Conservation (phyloP, 2,113 vertebrate genomes). For the Tyto alba region DNA sequence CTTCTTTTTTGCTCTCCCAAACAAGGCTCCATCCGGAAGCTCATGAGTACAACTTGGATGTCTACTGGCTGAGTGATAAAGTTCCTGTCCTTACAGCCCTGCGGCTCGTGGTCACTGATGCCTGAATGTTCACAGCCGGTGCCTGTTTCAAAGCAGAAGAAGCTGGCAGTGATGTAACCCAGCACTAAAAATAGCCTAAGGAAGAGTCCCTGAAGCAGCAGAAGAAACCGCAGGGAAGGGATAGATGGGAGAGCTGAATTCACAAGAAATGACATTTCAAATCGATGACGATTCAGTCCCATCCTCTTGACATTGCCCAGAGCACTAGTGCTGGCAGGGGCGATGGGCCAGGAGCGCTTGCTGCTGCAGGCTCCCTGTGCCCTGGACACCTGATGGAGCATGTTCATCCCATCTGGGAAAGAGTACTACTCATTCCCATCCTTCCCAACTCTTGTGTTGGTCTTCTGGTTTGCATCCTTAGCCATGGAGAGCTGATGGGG, state of each 20-base stretch:
- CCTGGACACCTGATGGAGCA: not conserved
- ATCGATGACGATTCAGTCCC: not conserved
- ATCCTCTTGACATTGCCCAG: not conserved
- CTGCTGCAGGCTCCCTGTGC: not conserved
- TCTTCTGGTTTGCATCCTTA: not conserved
- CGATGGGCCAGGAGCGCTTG: not conserved
- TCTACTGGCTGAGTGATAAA: not conserved
- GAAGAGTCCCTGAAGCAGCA: conserved; percentile 25
- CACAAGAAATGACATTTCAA: not conserved
- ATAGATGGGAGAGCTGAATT: not conserved
- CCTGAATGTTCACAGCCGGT: not conserved
- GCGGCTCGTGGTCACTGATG: not conserved
- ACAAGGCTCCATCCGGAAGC: not conserved
- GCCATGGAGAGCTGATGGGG: not conserved
- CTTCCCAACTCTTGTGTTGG: not conserved
- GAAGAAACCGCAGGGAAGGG: not conserved
- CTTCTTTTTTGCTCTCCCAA: not conserved
- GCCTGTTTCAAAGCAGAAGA: not conserved
- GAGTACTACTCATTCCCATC: not conserved
- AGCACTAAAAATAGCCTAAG: conserved; percentile 27
- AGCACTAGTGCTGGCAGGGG: not conserved
- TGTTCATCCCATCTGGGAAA: not conserved
- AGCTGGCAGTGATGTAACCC: conserved; percentile 27
- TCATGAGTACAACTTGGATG: not conserved
- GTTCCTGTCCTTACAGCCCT: not conserved